Base-by-base conservation (phyloP, 92 coral and sea anemone species). In the Palythoa heliodiscus region DNA sequence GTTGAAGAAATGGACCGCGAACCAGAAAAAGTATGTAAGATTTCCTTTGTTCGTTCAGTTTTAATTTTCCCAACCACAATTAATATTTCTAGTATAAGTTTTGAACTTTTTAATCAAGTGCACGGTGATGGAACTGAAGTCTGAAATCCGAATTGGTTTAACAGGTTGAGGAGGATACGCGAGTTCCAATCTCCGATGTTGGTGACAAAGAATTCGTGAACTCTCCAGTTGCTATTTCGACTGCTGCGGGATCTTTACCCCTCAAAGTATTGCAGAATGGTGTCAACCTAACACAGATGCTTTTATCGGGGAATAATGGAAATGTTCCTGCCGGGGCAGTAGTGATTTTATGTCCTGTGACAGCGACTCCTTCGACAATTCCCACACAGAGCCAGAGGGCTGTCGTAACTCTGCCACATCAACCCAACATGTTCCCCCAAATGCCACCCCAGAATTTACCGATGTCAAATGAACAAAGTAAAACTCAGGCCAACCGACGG, bases 341-440 rank as follows among this genome's bases (percentile, higher is more conserved):
- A 57, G 94, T 96, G 95, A 95, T 96, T 84, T 87, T 96, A 70
- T 96, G 98, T 91, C 99, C 98, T 19, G 94, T 96, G 35, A 90
- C 86, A 77, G 92, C 97, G 14, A 70, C 93, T 19, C 85, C 88
- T 50, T 77, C 79, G 16, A 78, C 79, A 39, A 85, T 83, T 40
- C 69, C 90, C 35, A 75, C 93, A 39, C 89, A 91, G 23, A 58
- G 35, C 35, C 35, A 58, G 22, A 70, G 89, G 75, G 90, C 93
- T 38, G 87, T 93, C 9, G 90, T 86, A 77, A 77, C 85, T 69
- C 75, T 89, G 13, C 91, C 92, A 2, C 93, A 94, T 43, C 88
- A 87, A 63, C 84, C 95, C 76, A 90, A 86, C 37, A 29, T 83
- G 58, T 77, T 86, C 75, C 61, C 87, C 22, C 92, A 86, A 63